Base-by-base conservation (phyloP, 2,113 vertebrate genomes). In the Pyxicephalus adspersus region DNA sequence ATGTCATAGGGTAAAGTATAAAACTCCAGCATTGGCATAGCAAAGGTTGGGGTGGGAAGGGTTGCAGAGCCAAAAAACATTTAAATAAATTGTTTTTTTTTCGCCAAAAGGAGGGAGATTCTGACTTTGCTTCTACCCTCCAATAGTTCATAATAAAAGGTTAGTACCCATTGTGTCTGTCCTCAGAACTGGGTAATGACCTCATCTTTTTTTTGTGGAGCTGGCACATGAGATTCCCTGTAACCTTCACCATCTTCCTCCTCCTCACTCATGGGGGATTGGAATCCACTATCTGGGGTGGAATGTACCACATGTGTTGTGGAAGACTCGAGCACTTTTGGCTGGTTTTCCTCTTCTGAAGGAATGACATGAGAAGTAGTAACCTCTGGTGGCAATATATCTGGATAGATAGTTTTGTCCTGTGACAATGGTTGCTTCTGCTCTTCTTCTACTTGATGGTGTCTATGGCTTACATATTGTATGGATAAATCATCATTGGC, bases 221-320 rank as follows among this genome's bases (percentile, higher is more conserved):
- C 61, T 28, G 80, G 80, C 22, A 82, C 52, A 50, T 70, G 80
- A 18, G 66, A 29, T 60, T 82, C 80, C 34, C 61, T 66, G 45
- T 66, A 75, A 0, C 70, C 51, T 18, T 82, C 80, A 15, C 28
- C 52, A n/a, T 83, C 86, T 16, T 90, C 84, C 0, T 75, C 73
- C 9, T 83, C 87, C 0, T 85, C 82, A 0, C 34, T 80, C 9
- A 87, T 83, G 0, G 84, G 86, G 0, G 90, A 90, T 25, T 86
- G 92, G 22, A 81, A 86, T 5, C 89, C 86, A 5, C 63, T 90
- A 77, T 84, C 19, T 0, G 45, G 79, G 0, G 31, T 84, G 31
- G 75, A 7, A 54, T 11, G 52, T 0, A 52, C 63, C 17, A 0
- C 6, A 0, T 83, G 85, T 75, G 77, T 71, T 1, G 83, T 78